Evolutionary conservation across 2,113 vertebrate genomes (phyloP).

Genomic region (Planiliza haematocheilus): DNA sequence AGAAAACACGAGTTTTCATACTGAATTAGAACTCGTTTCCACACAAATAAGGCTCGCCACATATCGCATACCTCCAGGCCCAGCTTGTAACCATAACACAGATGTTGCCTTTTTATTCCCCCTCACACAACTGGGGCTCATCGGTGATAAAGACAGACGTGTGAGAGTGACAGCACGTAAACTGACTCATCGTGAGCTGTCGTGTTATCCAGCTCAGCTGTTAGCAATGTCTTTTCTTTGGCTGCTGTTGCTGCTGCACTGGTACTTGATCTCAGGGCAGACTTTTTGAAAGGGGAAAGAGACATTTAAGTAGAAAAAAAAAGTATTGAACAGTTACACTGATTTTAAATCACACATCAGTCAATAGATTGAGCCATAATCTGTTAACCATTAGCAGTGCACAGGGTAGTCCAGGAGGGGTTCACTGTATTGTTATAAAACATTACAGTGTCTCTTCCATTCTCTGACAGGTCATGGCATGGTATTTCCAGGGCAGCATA

Average conservation of each 20-base stretch:
- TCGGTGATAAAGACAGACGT: conserved; percentile 30
- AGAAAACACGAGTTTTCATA: conserved; percentile 43
- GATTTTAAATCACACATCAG: conserved; percentile 7
- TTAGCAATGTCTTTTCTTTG: conserved; percentile 21
- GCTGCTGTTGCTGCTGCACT: conserved; percentile 7
- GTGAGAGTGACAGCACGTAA: conserved; percentile 34
- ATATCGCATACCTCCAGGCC: neutral
- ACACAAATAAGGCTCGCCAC: neutral
- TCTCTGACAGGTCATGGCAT: conserved; percentile 48
- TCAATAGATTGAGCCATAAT: neutral
- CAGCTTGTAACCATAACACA: conserved; percentile 25
- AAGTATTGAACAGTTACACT: neutral
- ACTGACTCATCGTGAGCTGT: conserved; percentile 40
- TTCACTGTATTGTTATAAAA: conserved; percentile 34
- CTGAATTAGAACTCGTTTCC: neutral
- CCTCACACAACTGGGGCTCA: conserved; percentile 37
- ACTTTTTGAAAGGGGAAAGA: neutral
- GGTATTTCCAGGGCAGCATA: conserved; percentile 46
- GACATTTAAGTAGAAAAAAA: neutral
- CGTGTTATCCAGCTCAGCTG: conserved; percentile 54
- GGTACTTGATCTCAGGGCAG: neutral
- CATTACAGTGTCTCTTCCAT: conserved; percentile 14
- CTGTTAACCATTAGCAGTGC: conserved; percentile 34
- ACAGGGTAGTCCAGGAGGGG: conserved; percentile 20
- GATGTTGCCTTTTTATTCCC: conserved; percentile 48